Conservation (phyloP, 2,113 vertebrate species). For the Anolis carolinensis region DNA sequence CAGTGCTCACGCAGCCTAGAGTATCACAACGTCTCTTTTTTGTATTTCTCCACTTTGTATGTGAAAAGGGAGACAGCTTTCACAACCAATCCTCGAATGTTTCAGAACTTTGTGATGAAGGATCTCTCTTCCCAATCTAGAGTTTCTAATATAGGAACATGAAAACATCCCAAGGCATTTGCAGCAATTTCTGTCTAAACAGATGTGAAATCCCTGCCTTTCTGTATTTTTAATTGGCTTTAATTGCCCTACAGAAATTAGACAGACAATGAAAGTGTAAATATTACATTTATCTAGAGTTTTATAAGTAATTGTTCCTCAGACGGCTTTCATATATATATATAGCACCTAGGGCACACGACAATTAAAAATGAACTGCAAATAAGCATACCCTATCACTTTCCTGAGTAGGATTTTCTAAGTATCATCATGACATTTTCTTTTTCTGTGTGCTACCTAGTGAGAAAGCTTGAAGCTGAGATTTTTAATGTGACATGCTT, state of each 20-base stretch:
- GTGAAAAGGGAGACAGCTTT: neutral
- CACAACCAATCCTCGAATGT: neutral
- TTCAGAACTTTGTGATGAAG: neutral
- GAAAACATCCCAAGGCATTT: slow-evolving; percentile 31
- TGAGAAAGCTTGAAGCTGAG: neutral
- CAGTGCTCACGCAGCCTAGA: too few relatives aligned
- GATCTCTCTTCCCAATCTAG: slow-evolving; percentile 11
- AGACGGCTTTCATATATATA: slow-evolving; percentile 36
- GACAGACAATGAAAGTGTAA: slow-evolving; percentile 30
- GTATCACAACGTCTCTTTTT: neutral
- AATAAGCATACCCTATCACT: slow-evolving; percentile 25
- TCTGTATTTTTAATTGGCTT: slow-evolving; percentile 36
- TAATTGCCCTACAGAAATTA: slow-evolving; percentile 38
- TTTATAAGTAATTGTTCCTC: slow-evolving; percentile 34
- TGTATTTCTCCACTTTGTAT: neutral
- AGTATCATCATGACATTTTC: neutral
- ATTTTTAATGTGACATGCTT: neutral
- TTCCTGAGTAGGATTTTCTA: neutral
- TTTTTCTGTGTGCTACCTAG: neutral
- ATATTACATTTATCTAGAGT: slow-evolving; percentile 28
- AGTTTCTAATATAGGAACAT: slow-evolving; percentile 16
- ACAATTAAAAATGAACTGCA: slow-evolving; percentile 25
- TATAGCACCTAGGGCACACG: slow-evolving; percentile 8
- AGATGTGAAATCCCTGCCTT: slow-evolving; percentile 23
- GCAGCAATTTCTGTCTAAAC: slow-evolving; percentile 15